Evolutionary conservation across 2,888 invertebrate genomes (phyloP), one percentile per base, ranked within the genome.

Genomic region (Dusona sp.): DNA sequence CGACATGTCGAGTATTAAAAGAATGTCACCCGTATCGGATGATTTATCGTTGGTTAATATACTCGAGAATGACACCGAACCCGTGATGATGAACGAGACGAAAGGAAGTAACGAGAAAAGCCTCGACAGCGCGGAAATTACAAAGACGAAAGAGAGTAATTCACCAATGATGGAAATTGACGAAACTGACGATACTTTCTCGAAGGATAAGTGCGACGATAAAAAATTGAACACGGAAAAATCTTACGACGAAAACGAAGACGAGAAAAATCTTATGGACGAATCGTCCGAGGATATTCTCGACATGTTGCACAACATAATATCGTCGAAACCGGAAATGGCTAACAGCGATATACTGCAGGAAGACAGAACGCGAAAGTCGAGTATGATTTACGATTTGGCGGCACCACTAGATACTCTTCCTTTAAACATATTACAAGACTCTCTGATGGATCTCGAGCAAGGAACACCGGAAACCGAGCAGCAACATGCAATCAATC

Each of bases 211-310:
- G 19, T 57, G 11, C n/a, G 25, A 51, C 4, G 36, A 81, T 0
- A 77, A 89, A 79, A 19, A 84, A 77, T 3, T 65, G 7, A 89
- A 88, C 16, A 86, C 67, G 11, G 88, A 87, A 64, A 90, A 87
- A 57, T 88, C 88, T 2, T 88, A 88, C 45, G 83, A 88, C 0
- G 85, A 88, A 0, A 88, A 88, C 38, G 88, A 85, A 29, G 88
- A 91, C 19, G 91, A 91, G 22, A 92, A 92, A 57, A 83, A 86
- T 74, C 82, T 92, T 1, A 88, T 93, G 87, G 94, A 94, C 22
- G 96, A 97, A 90, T 95, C 96, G 0, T 96, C 96, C 73, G 96
- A 97, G 90, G 97, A 97, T 90, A 96, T 97, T 94, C 93, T 97
- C 19, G 96, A 96, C 91, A 96, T 97, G 95, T 94, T 97, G 65